Base-by-base conservation (phyloP, 1,140 invertebrate species). In the Asobara japonica region DNA sequence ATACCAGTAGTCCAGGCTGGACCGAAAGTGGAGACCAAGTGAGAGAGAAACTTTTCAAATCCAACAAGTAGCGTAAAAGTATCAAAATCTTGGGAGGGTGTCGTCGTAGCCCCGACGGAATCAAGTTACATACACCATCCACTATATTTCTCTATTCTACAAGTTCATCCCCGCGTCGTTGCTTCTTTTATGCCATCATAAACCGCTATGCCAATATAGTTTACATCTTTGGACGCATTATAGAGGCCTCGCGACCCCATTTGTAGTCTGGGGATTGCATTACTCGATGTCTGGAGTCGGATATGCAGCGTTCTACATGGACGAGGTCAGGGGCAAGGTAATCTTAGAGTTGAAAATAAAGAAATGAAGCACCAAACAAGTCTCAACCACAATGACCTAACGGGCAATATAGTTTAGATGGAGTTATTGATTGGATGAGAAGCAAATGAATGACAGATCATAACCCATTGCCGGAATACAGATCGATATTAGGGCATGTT, bases 381-480 rank as follows among this genome's bases (percentile, higher is more conserved):
- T 41, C 2, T 11, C 7, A 8, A 13, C 20, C 20, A 11, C 6
- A 68, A 65, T 66, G 38, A 31, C 67, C 38, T 36, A 67, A 71
- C 62, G 66, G 72, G 27, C 70, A 62, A 70, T 51, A 69, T 72
- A 65, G 66, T 60, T 69, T 13, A 66, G 38, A 61, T 71, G 20
- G 25, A 10, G 16, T 20, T 67, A 74, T 31, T 33, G 30, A 45
- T 31, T 68, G 20, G 7, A 7, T 10, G 18, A 16, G 30, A 16
- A 30, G 22, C 16, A n/a, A 45, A 27, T 45, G 36, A 67, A 76
- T 83, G 79, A 84, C 82, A 79, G 76, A 82, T 82, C 78, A 73
- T 69, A 67, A 71, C 72, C 77, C 75, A 74, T 68, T 77, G 69
- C 68, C 62, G 76, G 80, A 78, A 80, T 84, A 79, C 81, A 82